Base-by-base conservation (phyloP, 2,113 vertebrate species). In the Myiozetetes cayanensis region DNA sequence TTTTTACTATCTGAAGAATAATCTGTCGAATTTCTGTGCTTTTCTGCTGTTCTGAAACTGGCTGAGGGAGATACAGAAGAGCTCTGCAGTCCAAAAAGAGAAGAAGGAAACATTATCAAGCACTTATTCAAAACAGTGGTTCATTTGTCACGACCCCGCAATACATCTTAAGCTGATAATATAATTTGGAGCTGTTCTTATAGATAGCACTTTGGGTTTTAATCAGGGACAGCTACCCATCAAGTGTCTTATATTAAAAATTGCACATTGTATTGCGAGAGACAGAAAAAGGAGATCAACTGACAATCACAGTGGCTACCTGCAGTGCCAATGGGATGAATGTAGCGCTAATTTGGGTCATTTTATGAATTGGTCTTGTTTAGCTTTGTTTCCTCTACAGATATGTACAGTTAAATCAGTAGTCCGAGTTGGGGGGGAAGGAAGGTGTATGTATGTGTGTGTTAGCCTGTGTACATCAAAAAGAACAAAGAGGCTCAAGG, bases 1-100 rank as follows among this genome's bases (percentile, higher is more conserved):
- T 99, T 99, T 98, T 99, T 99, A 97, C 98, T 99, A n/a, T 99
- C 99, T n/a, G 99, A 98, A 46, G 99, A 98, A 95, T 98, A 99
- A 95, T 99, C 99, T 50, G 98, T 98, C 14, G 99, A 99, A 97
- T 98, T 99, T 95, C 99, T 98, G 97, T 99, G 99, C 94, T 99
- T 99, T 97, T 99, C 99, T 93, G 98, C 98, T 58, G 98, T 95
- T 97, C 99, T 98, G 96, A 99, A 99, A 98, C 99, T 99, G 95
- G 99, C 98, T 73, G 99, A 99, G 22, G 99, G 99, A 92, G 99
- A 99, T 81, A 99, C 98, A 3, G 99, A 99, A 58, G 99, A 99
- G 94, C 99, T 99, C 99, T 99, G 97, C 21, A 97, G 96, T 78
- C 19, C 93, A 39, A 96, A 89, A 86, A 65, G 63, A 95, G 9